These are phyloP conservation scores for Heliothis subflexa DNA, from an alignment of 1,140 invertebrate species.

Conservation along the genomic window DNA sequence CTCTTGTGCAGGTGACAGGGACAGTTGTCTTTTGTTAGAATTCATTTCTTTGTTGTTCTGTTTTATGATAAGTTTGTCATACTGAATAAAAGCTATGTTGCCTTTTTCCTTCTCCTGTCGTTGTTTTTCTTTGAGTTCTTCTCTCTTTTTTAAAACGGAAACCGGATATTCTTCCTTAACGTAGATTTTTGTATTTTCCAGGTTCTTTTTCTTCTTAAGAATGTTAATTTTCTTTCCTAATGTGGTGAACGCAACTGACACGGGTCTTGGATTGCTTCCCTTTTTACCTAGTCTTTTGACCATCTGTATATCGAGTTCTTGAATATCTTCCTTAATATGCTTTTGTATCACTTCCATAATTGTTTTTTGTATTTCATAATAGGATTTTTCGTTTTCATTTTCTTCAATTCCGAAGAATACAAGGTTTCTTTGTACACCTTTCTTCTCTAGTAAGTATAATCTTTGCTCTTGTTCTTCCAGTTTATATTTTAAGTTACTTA, in stretches of 20 bases:
- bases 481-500: no score
- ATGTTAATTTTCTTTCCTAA: slow-evolving; percentile 51
- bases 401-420: no score
- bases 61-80: not conserved
- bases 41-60: not conserved
- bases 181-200: slow-evolving; percentile 49
- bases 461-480: no score
- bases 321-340: no score
- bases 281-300: no score
- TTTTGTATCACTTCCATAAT: no score
- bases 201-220: slow-evolving; percentile 49
- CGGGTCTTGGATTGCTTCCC: slow-evolving; percentile 37
- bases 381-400: no score
- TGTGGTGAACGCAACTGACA: slow-evolving; percentile 48
- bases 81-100: not conserved
- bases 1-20: not conserved
- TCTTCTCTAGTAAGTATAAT: no score
- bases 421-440: no score
- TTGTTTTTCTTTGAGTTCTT: slow-evolving; percentile 37
- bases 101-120: not conserved
- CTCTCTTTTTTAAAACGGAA: slow-evolving; percentile 51
- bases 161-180: slow-evolving; percentile 53
- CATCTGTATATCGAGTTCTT: no score
- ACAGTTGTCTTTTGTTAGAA: not conserved
- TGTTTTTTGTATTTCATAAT: no score